A percentile compares a stretch with the other conserved stretches of the same genome.
Evolutionary conservation across 2,113 vertebrate species (phyloP).

Genomic region (Calidris pugnax): DNA sequence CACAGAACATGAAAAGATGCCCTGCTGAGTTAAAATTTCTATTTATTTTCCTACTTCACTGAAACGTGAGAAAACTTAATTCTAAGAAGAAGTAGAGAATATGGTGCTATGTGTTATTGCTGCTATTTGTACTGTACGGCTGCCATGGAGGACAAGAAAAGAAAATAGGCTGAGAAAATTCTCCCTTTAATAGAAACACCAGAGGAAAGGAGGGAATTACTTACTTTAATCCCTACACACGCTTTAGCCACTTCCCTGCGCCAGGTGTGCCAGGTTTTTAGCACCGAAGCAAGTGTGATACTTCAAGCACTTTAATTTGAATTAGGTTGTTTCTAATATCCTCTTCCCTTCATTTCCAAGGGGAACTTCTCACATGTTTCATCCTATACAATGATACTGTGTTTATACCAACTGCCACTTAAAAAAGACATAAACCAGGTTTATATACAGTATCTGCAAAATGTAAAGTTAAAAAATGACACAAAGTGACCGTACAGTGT

Average conservation of each 20-base stretch:
- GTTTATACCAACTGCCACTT: constrained; percentile 43
- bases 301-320: constrained; percentile 14
- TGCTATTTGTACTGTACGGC: neutral
- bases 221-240: neutral
- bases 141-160: neutral
- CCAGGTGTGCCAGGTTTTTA: neutral
- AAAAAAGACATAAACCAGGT: constrained; percentile 7
- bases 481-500: neutral
- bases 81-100: neutral
- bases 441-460: constrained; percentile 25
- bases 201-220: neutral
- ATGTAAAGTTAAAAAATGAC: constrained; percentile 7
- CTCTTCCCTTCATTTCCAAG: constrained; percentile 4
- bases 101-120: neutral
- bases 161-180: neutral
- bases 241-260: neutral
- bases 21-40: neutral
- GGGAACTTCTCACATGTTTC: constrained; percentile 55
- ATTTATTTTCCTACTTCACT: neutral
- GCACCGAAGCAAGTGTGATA: neutral
- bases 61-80: neutral
- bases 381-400: neutral
- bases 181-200: neutral
- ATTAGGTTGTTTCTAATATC: neutral
- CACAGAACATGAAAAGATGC: neutral